Percentiles rank a stretch among this genome's conserved stretches.
phyloP scores from a whole-genome alignment of 37 sponge, comb jelly and placozoan genomes.

The Ephydatia muelleri region DNA sequence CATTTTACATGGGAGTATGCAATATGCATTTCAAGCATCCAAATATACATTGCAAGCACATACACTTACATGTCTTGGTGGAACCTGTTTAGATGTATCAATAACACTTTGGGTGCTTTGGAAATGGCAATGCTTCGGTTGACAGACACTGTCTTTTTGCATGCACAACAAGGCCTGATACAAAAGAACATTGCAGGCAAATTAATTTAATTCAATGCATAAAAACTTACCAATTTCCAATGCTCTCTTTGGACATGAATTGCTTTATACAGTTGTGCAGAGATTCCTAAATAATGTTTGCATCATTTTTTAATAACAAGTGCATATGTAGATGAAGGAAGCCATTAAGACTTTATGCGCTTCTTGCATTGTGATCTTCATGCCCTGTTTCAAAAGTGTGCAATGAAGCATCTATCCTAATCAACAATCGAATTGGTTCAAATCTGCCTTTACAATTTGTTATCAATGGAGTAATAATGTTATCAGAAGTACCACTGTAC shows the following conservation, averaged over 20 bases:
- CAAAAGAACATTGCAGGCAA: neutral
- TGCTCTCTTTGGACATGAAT: neutral
- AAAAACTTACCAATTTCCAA: neutral
- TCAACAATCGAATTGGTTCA: too few relatives aligned
- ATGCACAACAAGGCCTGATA: neutral
- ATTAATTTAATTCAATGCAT: neutral
- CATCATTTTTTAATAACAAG: too few relatives aligned
- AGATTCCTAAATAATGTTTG: too few relatives aligned
- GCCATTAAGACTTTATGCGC: too few relatives aligned
- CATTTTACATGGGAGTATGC: neutral
- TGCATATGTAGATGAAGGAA: neutral
- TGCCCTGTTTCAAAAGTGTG: too few relatives aligned
- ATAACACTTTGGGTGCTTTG: neutral
- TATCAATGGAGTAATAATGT: too few relatives aligned
- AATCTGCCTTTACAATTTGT: too few relatives aligned
- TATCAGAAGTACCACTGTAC: too few relatives aligned
- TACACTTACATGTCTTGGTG: neutral
- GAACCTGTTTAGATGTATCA: neutral
- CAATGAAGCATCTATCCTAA: too few relatives aligned
- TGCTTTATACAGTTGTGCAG: neutral
- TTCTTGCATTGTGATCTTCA: too few relatives aligned
- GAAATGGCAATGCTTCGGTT: neutral
- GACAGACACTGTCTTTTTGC: neutral
- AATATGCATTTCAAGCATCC: too few relatives aligned
- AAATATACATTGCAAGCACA: neutral